phyloP scores from a whole-genome alignment of 1,140 invertebrate genomes.

The Oreohelix idahoensis region DNA sequence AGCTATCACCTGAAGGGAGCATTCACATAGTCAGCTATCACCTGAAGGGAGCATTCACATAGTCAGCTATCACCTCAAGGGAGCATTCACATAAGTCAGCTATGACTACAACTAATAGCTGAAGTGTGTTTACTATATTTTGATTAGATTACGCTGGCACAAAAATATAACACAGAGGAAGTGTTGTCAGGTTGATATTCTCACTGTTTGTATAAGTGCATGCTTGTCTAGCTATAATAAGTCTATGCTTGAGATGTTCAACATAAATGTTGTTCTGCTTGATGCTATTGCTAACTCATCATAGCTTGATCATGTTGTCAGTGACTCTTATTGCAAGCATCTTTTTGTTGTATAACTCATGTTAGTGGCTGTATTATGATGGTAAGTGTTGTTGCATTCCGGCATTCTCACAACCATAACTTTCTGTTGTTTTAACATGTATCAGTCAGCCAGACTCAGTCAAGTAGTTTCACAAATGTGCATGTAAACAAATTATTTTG shows the following conservation, averaged over 20 bases:
- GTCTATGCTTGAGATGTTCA: neutral
- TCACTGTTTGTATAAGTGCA: neutral
- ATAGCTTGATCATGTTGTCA: no score
- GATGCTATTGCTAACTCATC: no score
- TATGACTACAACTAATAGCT: no score
- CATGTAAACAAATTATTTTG: neutral
- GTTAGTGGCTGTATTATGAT: neutral
- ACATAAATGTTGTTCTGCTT: neutral
- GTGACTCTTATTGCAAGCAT: neutral
- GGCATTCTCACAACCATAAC: neutral
- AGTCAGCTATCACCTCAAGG: no score
- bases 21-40: no score
- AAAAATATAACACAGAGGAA: no score
- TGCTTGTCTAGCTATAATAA: neutral
- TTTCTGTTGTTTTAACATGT: neutral
- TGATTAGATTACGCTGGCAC: no score
- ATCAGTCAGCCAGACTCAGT: constrained; percentile 13
- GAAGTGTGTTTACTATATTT: no score
- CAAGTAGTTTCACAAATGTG: neutral
- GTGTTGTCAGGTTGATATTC: no score
- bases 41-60: no score
- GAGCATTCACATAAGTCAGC: no score
- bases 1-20: no score
- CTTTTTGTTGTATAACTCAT: neutral
- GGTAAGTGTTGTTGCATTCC: neutral